These are phyloP conservation scores for Ictalurus furcatus DNA, from an alignment of 2,113 vertebrate genomes.

Conservation along the genomic window DNA sequence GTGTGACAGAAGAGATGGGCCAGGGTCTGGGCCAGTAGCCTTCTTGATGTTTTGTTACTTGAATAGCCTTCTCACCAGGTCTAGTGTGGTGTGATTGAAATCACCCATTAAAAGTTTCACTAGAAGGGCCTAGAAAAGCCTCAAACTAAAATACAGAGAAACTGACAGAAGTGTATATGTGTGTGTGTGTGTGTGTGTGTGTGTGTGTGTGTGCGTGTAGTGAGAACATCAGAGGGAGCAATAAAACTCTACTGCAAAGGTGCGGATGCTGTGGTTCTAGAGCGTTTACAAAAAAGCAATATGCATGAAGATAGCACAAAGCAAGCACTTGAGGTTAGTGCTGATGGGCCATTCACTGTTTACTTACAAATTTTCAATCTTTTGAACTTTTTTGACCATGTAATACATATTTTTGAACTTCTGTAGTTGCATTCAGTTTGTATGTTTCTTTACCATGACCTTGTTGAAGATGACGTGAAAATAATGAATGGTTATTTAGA, in stretches of 20 bases:
- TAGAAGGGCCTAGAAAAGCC: too few relatives aligned
- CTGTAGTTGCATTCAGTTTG: not conserved
- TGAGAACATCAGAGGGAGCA: slow-evolving; percentile 81
- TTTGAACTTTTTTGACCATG: not conserved
- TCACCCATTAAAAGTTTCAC: too few relatives aligned
- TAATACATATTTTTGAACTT: not conserved
- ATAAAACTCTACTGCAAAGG: slow-evolving; percentile 92
- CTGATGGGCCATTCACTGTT: not conserved
- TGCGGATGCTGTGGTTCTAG: slow-evolving; percentile 85
- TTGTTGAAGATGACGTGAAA: not conserved
- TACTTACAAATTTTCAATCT: not conserved
- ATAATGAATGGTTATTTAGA: slow-evolving; percentile 5
- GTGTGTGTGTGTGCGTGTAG: slow-evolving; percentile 64
- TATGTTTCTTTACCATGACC: not conserved
- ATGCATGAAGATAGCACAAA: slow-evolving; percentile 67
- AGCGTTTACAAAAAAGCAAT: slow-evolving; percentile 70
- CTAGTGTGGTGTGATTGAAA: too few relatives aligned
- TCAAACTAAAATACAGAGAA: not conserved
- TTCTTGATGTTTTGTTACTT: too few relatives aligned
- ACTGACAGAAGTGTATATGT: slow-evolving; percentile 19
- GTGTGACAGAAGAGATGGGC: too few relatives aligned
- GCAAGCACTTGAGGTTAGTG: slow-evolving; percentile 79
- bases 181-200: not conserved
- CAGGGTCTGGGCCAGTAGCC: too few relatives aligned
- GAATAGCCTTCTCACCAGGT: too few relatives aligned